Evolutionary conservation across 2,888 invertebrate genomes (phyloP), one percentile per base, ranked within the genome.

Genomic region (Stictocephala bisonia): DNA sequence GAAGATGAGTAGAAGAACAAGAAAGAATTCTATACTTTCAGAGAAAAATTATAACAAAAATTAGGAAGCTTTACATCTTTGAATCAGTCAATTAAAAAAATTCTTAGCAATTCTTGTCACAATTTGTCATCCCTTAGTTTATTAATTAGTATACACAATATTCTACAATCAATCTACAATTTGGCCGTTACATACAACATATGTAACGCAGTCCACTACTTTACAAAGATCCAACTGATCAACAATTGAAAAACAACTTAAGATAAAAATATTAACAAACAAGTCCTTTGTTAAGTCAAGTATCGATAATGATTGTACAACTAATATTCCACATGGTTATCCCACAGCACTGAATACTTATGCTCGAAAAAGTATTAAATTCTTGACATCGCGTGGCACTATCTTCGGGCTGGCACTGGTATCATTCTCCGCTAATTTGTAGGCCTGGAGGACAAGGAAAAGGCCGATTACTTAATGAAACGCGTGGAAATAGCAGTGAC

Each of bases 381-480:
- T 44, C 11, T 31, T 15, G 44, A 15, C 44, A n/a, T 44, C 15
- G 44, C 44, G 44, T 44, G 44, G 44, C 44, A 44, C 44, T 9
- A 15, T 44, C 9, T n/a, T 15, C 44, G 44, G 6, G 15, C 11
- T 41, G 22, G 31, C 35, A 15, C 22, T 3, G 58, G 18, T 53
- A 22, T 44, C 53, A 29, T 31, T 67, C 73, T 70, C 70, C 35
- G 60, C 70, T 73, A 73, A 70, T 73, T 73, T 58, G 73, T 56
- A 69, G 73, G 44, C 73, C 73, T 73, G 51, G 64, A 51, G 70
- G 73, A 73, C 69, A 73, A 71, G 44, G 64, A 73, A 73, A 70
- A 73, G 64, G 60, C 22, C 48, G 53, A 73, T 68, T 70, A 73
- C 44, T 24, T 44, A 41, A 40, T 26, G 35, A 24, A 51, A 26